These are phyloP conservation scores for Pachypeltis micranthus DNA, from an alignment of 1,140 invertebrate genomes.

Conservation along the genomic window DNA sequence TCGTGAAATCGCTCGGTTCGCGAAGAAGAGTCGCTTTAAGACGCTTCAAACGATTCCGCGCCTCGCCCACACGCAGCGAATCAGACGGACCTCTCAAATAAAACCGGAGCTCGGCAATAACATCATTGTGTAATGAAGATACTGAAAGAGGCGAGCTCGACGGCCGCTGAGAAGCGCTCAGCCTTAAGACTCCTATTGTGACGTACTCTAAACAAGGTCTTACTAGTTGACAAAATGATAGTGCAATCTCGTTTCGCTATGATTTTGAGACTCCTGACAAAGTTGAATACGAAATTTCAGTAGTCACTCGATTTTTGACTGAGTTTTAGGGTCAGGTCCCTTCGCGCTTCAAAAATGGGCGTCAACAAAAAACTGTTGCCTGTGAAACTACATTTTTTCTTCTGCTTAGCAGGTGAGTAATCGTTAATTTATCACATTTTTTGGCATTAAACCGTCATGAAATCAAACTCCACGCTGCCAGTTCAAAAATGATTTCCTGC, in stretches of 20 bases:
- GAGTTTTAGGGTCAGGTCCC: background rate
- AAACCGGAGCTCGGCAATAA: too few species aligned
- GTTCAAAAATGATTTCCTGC: background rate
- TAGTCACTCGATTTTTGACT: background rate
- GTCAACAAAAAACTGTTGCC: constrained; percentile 35
- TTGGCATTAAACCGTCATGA: background rate
- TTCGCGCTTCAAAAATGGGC: background rate
- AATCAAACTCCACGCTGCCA: background rate
- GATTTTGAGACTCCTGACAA: too few species aligned
- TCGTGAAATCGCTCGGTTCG: too few species aligned
- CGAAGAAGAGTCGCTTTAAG: too few species aligned
- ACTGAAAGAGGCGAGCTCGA: too few species aligned
- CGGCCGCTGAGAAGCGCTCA: too few species aligned
- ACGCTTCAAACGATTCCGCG: too few species aligned
- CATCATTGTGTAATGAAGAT: too few species aligned
- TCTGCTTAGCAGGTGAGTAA: constrained; percentile 36
- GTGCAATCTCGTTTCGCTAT: too few species aligned
- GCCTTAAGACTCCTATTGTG: background rate
- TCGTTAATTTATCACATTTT: background rate
- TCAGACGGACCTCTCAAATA: too few species aligned
- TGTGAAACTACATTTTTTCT: constrained; percentile 39
- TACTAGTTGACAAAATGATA: too few species aligned
- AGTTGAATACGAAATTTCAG: background rate
- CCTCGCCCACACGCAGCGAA: too few species aligned
- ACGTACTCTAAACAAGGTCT: background rate